Evolutionary conservation across 2,888 invertebrate species (phyloP).

Genomic region (Eilema caniola): DNA sequence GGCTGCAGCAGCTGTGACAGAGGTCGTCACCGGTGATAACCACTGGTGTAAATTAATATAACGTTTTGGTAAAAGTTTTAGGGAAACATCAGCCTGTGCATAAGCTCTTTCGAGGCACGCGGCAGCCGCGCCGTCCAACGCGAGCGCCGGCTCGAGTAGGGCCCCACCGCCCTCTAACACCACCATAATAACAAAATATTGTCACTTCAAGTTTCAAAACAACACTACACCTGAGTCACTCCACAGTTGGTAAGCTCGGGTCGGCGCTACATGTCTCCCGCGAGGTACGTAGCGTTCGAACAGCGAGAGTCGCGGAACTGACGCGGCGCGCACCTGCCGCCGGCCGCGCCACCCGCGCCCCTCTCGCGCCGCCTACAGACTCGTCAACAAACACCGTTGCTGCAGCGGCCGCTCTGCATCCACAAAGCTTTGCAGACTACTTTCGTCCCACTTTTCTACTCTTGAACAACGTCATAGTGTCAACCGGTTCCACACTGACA

Average conservation of each 20-base stretch:
- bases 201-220: constrained; percentile 63
- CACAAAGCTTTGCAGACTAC: constrained; percentile 70
- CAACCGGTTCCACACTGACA: constrained; percentile 39
- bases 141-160: constrained; percentile 88
- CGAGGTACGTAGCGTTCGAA: constrained; percentile 70
- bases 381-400: constrained; percentile 82
- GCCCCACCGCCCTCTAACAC: constrained; percentile 85
- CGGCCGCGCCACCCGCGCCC: constrained; percentile 67
- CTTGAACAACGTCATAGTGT: constrained; percentile 49
- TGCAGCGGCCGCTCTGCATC: constrained; percentile 80
- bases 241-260: constrained; percentile 63
- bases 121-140: constrained; percentile 90
- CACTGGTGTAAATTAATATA: constrained; percentile 97
- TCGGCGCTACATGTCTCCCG: constrained; percentile 78
- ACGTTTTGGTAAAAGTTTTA: constrained; percentile 96
- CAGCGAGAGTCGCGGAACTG: constrained; percentile 82
- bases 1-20: constrained; percentile 82
- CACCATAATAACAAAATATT: constrained; percentile 73
- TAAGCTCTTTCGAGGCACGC: constrained; percentile 92
- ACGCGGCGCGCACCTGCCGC: constrained; percentile 74
- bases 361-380: constrained; percentile 73
- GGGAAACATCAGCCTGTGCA: constrained; percentile 93
- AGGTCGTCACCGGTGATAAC: constrained; percentile 92
- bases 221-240: constrained; percentile 72
- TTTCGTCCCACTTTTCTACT: constrained; percentile 75